Percentiles rank a stretch among this genome's conserved stretches.
phyloP scores from a whole-genome alignment of 2,797 vertebrate species.

The Champsocephalus gunnari region DNA sequence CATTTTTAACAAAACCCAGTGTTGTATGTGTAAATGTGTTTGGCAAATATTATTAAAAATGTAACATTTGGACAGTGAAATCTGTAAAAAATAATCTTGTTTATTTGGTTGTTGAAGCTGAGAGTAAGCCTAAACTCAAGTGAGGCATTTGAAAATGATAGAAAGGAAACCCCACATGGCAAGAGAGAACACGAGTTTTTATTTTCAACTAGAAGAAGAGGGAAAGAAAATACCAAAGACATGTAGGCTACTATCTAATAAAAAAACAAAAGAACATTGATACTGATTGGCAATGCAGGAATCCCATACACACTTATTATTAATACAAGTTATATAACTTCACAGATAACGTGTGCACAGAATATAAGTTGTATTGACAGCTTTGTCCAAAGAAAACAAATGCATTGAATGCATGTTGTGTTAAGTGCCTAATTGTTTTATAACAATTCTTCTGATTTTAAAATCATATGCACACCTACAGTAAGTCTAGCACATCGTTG shows the following conservation, averaged over 20 bases:
- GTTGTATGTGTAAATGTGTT: too few relatives aligned
- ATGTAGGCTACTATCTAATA: neutral
- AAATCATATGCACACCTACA: neutral
- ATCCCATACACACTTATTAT: neutral
- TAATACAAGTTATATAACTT: neutral
- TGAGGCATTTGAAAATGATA: conserved; percentile 12
- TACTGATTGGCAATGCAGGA: neutral
- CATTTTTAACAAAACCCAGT: neutral
- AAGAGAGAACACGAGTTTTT: neutral
- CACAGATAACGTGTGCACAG: neutral
- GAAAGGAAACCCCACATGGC: conserved; percentile 31
- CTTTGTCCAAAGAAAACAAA: neutral
- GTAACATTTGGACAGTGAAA: neutral
- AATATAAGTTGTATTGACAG: too few relatives aligned
- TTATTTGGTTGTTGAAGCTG: neutral
- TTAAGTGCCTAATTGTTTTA: neutral
- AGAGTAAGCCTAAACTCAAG: neutral
- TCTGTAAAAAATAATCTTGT: neutral
- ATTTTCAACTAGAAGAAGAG: neutral
- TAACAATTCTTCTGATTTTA: neutral
- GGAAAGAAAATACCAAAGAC: conserved; percentile 18
- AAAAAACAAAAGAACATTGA: conserved; percentile 9
- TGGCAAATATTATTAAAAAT: neutral
- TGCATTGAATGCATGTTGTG: too few relatives aligned
- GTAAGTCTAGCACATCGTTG: neutral